phyloP scores from a whole-genome alignment of 2,113 vertebrate species.

The Bungarus multicinctus region DNA sequence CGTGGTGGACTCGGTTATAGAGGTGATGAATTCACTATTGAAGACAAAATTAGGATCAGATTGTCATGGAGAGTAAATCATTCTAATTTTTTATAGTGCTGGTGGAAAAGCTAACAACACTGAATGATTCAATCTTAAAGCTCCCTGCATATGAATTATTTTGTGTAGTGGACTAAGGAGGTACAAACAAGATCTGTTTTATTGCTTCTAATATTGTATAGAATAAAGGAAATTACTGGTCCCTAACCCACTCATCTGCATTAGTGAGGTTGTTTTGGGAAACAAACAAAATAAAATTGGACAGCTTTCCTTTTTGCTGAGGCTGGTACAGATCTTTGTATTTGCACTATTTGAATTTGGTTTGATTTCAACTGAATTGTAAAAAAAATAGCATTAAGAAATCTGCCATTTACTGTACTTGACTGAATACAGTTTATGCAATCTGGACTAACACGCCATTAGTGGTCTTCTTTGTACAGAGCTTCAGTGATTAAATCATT shows the following conservation, averaged over 20 bases:
- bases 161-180: not conserved
- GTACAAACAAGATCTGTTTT: not conserved
- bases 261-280: conserved; percentile 6
- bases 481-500: conserved; percentile 53
- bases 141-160: not conserved
- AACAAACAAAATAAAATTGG: conserved; percentile 38
- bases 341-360: conserved; percentile 47
- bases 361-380: conserved; percentile 54
- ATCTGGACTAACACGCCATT: conserved; percentile 39
- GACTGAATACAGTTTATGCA: conserved; percentile 41
- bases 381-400: conserved; percentile 37
- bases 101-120: not conserved
- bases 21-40: not conserved
- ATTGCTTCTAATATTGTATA: not conserved
- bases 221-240: conserved; percentile 9
- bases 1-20: not conserved
- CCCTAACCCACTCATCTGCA: conserved; percentile 1
- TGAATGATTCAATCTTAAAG: not conserved
- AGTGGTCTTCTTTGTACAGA: conserved; percentile 43
- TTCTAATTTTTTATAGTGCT: not conserved
- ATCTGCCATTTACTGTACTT: conserved; percentile 54
- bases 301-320: conserved; percentile 28
- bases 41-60: not conserved
- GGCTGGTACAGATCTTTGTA: conserved; percentile 34
- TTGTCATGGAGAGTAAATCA: not conserved